These are phyloP conservation scores for Leptopterna dolabrata DNA, from an alignment of 2,888 invertebrate genomes.

Conservation along the genomic window DNA sequence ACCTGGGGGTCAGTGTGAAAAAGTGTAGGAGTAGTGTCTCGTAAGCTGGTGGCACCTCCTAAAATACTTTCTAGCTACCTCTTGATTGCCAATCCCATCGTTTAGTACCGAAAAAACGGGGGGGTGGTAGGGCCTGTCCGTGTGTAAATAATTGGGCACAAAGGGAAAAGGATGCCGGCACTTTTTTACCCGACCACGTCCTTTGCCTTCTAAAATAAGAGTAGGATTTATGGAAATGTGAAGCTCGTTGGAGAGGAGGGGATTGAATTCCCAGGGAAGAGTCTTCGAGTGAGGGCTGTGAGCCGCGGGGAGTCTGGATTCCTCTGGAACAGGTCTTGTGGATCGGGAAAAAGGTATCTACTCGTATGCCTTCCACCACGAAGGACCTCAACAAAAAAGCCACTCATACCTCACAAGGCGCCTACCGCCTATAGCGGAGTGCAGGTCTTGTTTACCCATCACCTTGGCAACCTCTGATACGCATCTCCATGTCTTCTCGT, in stretches of 20 bases:
- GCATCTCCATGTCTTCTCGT: slow-evolving; percentile 23
- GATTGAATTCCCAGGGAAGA: slow-evolving; percentile 30
- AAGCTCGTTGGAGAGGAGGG: neutral
- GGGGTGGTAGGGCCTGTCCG: neutral
- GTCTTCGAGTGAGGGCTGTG: neutral
- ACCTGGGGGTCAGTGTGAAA: too few species aligned
- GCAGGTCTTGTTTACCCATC: slow-evolving; percentile 29
- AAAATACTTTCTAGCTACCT: neutral
- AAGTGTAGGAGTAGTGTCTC: neutral
- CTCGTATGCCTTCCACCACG: neutral
- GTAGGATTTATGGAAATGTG: slow-evolving; percentile 41
- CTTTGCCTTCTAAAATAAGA: slow-evolving; percentile 22
- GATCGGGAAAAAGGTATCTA: slow-evolving; percentile 2
- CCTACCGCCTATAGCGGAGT: slow-evolving; percentile 8
- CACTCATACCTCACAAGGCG: slow-evolving; percentile 39
- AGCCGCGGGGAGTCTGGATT: slow-evolving; percentile 31
- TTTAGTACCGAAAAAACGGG: neutral
- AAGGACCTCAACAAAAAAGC: slow-evolving; percentile 9
- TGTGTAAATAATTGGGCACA: slow-evolving; percentile 18
- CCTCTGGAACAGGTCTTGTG: slow-evolving; percentile 31
- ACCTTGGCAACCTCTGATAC: slow-evolving; percentile 34
- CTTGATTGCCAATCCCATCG: neutral
- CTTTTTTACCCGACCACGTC: neutral
- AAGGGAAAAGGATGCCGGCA: neutral
- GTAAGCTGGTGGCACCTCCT: neutral